Conservation (phyloP, 2,797 vertebrate genomes). For the Ctenopoma kingsleyae region DNA sequence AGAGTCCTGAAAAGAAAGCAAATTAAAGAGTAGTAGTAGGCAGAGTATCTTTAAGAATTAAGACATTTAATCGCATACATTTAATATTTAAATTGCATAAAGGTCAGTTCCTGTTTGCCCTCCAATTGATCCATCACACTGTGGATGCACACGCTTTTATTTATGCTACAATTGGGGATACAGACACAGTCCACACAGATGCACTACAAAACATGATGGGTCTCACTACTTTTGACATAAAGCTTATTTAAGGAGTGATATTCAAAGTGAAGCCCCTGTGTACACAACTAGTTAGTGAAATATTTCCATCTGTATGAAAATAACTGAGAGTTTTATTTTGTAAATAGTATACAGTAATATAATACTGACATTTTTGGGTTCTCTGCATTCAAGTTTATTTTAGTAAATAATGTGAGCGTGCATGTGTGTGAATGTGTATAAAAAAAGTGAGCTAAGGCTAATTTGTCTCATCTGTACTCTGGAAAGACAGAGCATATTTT, state of each 20-base stretch:
- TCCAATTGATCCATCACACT: too few species aligned
- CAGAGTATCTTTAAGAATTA: too few species aligned
- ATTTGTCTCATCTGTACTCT: constrained; percentile 51
- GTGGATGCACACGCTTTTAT: too few species aligned
- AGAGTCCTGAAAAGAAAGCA: neutral
- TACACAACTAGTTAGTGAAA: neutral
- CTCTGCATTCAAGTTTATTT: too few species aligned
- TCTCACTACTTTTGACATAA: neutral
- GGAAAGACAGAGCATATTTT: neutral
- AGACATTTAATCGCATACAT: too few species aligned
- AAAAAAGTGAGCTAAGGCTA: constrained; percentile 14
- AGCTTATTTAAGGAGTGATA: neutral
- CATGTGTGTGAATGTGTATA: constrained; percentile 5
- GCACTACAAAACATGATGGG: neutral
- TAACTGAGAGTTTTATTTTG: neutral
- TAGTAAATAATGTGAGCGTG: neutral
- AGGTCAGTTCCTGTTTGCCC: too few species aligned
- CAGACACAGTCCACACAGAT: too few species aligned
- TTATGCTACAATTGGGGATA: too few species aligned
- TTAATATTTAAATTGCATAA: too few species aligned
- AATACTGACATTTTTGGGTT: too few species aligned
- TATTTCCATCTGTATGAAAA: neutral
- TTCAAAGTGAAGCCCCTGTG: neutral
- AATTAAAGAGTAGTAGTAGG: too few species aligned
- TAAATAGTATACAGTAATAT: neutral